A percentile compares a stretch with the other conserved stretches of the same genome.
Conservation (phyloP, 2,888 invertebrate species). For the Drosophila melanosoma region DNA sequence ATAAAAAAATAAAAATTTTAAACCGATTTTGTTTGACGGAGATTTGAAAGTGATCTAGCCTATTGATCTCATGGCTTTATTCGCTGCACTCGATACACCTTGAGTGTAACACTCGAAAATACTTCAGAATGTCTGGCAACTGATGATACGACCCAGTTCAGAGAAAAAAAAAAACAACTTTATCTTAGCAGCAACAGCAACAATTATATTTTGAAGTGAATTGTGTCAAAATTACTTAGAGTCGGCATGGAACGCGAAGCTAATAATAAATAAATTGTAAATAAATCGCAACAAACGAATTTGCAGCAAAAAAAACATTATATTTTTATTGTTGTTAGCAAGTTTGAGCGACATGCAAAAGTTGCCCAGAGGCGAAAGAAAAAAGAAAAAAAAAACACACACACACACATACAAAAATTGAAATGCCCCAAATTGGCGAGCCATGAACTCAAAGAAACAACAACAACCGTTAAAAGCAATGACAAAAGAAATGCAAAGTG, state of each 20-base stretch:
- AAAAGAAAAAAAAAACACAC: constrained; percentile 29
- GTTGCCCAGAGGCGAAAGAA: constrained; percentile 36
- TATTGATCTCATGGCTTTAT: constrained; percentile 21
- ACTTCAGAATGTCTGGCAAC: constrained; percentile 43
- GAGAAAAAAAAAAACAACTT: constrained; percentile 35
- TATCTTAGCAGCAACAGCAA: constrained; percentile 34
- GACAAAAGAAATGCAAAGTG: constrained; percentile 66
- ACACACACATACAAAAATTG: constrained; percentile 25
- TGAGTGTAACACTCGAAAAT: constrained; percentile 20
- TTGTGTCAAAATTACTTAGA: constrained; percentile 70
- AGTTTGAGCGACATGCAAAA: constrained; percentile 61
- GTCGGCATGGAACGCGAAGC: constrained; percentile 48
- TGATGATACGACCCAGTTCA: constrained; percentile 51
- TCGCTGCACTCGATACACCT: constrained; percentile 25
- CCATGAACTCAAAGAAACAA: constrained; percentile 74
- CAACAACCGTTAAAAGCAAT: constrained; percentile 65
- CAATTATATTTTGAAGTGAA: constrained; percentile 19
- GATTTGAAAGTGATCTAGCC: constrained; percentile 9
- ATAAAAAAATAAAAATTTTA: not conserved
- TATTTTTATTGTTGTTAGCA: constrained; percentile 41
- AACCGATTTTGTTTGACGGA: not conserved
- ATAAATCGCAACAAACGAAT: constrained; percentile 67
- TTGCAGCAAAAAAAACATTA: constrained; percentile 41
- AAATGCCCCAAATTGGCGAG: constrained; percentile 78
- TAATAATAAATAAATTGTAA: constrained; percentile 66